Evolutionary conservation across 1,140 invertebrate genomes (phyloP), one percentile per base, ranked within the genome.

Genomic region (Ceratina calcarata): DNA sequence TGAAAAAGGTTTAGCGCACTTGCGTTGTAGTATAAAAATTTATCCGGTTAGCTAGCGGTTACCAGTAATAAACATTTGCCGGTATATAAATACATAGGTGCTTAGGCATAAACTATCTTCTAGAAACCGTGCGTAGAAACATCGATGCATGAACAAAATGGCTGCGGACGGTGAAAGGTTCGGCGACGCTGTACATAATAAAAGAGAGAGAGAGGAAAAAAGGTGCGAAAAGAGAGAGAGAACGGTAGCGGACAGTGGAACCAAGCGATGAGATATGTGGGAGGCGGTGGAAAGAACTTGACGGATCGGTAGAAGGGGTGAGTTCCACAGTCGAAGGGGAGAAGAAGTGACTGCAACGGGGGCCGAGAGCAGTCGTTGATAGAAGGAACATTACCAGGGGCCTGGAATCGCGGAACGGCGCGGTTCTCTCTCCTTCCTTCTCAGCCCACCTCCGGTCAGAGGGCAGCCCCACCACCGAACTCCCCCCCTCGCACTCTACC

Each of bases 371-470:
- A 6, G 55, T 20, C 22, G 65, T n/a, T 53, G 32, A 15, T 13
- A 4, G 37, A 32, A 13, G 3, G 15, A 18, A 49, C 3, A 62
- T 58, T 6, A 58, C 1, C 27, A 53, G 22, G 49, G 32, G n/a
- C 16, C 18, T 73, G 10, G 32, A 61, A 69, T 67, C 32, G 49
- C 24, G 3, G 37, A 16, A 37, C n/a, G 20, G 13, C 24, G 4
- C 10, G 10, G 16, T 32, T 67, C 55, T 73, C 69, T 75, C 20
- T 51, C 70, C 74, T 66, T 69, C 65, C 67, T 37, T 55, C 22
- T 78, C 12, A 12, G 51, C 62, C 73, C 60, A 51, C 3, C 55
- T 45, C n/a, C 27, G 49, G 15, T 18, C n/a, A 27, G 45, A 64
- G 61, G 24, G 45, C 49, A 53, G 45, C 15, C 15, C 67, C 65